Conservation (phyloP, 2,113 vertebrate species). For the Ctenodactylus gundi region DNA sequence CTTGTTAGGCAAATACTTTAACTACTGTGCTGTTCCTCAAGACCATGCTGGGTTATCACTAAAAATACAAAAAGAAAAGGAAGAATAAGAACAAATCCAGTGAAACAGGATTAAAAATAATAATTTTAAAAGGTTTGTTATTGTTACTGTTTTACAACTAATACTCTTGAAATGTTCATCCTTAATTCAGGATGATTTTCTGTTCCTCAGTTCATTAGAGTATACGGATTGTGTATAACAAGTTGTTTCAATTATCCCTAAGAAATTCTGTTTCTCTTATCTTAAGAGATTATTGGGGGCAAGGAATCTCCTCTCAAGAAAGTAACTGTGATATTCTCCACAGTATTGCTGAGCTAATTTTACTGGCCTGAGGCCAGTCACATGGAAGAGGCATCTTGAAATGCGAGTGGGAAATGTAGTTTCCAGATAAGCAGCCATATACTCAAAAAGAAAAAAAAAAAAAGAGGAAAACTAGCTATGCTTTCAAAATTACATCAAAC, state of each 20-base stretch:
- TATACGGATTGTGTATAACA: neutral
- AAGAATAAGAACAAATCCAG: neutral
- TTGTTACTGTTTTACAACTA: neutral
- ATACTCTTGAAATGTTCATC: neutral
- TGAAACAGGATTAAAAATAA: neutral
- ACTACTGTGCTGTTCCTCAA: too few relatives aligned
- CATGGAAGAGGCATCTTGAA: neutral
- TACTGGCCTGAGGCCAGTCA: neutral
- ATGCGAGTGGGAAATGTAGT: neutral
- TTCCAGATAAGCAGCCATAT: neutral
- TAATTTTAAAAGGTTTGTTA: neutral
- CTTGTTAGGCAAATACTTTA: neutral
- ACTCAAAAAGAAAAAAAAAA: neutral
- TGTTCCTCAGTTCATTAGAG: neutral
- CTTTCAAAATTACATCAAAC: neutral
- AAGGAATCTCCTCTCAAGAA: neutral
- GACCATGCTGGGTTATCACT: too few relatives aligned
- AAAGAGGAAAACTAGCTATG: neutral
- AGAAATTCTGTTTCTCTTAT: neutral
- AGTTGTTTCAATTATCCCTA: neutral
- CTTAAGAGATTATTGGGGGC: neutral
- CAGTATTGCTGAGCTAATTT: neutral
- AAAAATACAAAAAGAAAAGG: neutral
- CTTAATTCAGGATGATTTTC: neutral
- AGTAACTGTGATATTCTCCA: neutral